A percentile compares a stretch with the other conserved stretches of the same genome.
phyloP scores from a whole-genome alignment of 2,888 invertebrate genomes.

The Perithous albicinctus region DNA sequence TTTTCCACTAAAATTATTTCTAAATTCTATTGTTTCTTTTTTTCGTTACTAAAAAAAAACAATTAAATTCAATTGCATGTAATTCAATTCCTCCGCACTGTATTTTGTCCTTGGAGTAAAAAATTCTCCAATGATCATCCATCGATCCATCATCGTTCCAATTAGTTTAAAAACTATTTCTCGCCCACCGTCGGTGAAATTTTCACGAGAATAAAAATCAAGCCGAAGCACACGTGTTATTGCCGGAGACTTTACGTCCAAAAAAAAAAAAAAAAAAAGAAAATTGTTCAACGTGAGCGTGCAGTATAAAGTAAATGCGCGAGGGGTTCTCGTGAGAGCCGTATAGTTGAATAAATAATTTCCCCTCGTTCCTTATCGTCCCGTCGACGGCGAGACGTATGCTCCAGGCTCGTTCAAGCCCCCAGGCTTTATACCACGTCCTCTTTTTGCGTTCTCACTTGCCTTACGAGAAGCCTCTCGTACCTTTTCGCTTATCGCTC shows the following conservation, averaged over 20 bases:
- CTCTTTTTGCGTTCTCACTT: conserved; percentile 16
- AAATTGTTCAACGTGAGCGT: conserved; percentile 9
- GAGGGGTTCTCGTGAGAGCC: conserved; percentile 17
- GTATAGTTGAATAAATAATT: conserved; percentile 58
- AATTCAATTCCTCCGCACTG: background rate
- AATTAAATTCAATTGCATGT: background rate
- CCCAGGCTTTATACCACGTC: conserved; percentile 33
- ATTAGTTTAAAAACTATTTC: background rate
- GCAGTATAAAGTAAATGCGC: background rate
- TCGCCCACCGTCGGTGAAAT: background rate
- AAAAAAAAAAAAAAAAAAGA: background rate
- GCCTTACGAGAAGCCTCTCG: conserved; percentile 1
- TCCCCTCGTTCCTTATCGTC: conserved; percentile 49
- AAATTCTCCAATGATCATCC: no score
- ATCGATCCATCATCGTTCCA: background rate
- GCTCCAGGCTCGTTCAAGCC: conserved; percentile 12
- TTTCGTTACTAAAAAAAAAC: no score
- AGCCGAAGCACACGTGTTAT: background rate
- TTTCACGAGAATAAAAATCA: background rate
- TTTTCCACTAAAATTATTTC: no score
- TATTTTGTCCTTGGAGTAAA: background rate
- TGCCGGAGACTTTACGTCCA: background rate
- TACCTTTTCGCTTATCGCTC: conserved; percentile 53
- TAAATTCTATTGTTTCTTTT: no score
- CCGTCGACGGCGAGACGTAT: conserved; percentile 7